Percentiles rank a stretch among this genome's conserved stretches.
phyloP scores from a whole-genome alignment of 2,888 invertebrate species.

The Ichneumon xanthorius region DNA sequence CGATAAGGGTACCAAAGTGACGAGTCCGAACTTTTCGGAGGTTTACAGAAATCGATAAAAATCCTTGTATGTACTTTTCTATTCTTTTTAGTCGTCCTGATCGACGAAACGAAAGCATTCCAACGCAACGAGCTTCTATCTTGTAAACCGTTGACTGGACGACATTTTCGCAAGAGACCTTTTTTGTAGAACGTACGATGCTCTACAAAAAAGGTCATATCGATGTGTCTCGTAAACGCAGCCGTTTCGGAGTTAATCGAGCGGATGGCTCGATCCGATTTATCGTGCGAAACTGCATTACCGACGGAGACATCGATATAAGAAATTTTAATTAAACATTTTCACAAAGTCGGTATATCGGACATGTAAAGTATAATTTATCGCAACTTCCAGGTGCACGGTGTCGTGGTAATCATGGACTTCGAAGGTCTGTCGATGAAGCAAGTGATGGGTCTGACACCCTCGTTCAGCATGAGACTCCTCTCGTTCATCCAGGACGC shows the following conservation, averaged over 20 bases:
- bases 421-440: conserved; percentile 92
- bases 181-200: not conserved
- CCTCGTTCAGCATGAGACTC: conserved; percentile 91
- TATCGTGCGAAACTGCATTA: not conserved
- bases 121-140: not conserved
- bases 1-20: not conserved
- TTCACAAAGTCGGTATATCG: not conserved
- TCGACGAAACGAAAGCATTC: not conserved
- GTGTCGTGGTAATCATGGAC: conserved; percentile 93
- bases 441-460: conserved; percentile 90
- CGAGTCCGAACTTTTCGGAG: not conserved
- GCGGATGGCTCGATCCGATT: not conserved
- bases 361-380: not conserved
- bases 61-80: not conserved
- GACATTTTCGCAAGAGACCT: not conserved
- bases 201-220: not conserved
- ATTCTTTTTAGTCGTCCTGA: not conserved
- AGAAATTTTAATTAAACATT: not conserved
- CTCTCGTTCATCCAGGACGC: conserved; percentile 94
- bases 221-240: not conserved
- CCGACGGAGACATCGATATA: not conserved
- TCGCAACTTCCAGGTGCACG: conserved; percentile 86
- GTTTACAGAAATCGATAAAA: not conserved
- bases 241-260: not conserved
- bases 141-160: not conserved